Percentiles rank a stretch among this genome's conserved stretches.
These are phyloP conservation scores for Ammodytes marinus DNA, from an alignment of 2,113 vertebrate species.

Conservation along the genomic window DNA sequence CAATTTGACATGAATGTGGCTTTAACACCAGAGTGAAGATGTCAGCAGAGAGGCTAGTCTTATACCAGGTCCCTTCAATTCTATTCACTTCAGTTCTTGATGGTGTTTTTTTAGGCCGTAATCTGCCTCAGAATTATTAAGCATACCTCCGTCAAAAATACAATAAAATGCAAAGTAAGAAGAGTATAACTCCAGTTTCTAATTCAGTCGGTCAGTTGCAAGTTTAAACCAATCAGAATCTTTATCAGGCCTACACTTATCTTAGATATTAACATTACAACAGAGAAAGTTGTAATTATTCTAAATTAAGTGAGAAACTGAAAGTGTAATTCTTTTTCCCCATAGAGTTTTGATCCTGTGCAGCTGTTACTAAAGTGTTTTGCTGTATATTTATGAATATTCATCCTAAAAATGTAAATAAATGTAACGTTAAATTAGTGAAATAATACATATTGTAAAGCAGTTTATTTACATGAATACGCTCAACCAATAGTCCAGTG, in stretches of 20 bases:
- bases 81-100: constrained; percentile 45
- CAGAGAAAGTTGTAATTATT: background rate
- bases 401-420: background rate
- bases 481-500: constrained; percentile 23
- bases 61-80: constrained; percentile 52
- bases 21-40: constrained; percentile 65
- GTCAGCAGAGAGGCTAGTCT: constrained; percentile 45
- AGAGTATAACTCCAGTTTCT: background rate
- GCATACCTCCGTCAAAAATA: constrained; percentile 48
- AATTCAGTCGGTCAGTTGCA: background rate
- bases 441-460: constrained; percentile 7
- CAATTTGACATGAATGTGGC: constrained; percentile 45
- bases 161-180: constrained; percentile 22
- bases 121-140: constrained; percentile 54
- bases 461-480: constrained; percentile 39
- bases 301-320: background rate
- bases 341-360: background rate
- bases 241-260: background rate
- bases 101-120: constrained; percentile 61
- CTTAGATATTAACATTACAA: background rate
- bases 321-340: background rate
- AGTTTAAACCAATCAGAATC: too few relatives aligned
- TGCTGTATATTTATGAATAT: background rate
- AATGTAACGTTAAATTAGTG: background rate
- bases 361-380: background rate